A percentile compares a stretch with the other conserved stretches of the same genome.
Evolutionary conservation across 2,888 invertebrate genomes (phyloP).

Genomic region (Proisotoma minuta): DNA sequence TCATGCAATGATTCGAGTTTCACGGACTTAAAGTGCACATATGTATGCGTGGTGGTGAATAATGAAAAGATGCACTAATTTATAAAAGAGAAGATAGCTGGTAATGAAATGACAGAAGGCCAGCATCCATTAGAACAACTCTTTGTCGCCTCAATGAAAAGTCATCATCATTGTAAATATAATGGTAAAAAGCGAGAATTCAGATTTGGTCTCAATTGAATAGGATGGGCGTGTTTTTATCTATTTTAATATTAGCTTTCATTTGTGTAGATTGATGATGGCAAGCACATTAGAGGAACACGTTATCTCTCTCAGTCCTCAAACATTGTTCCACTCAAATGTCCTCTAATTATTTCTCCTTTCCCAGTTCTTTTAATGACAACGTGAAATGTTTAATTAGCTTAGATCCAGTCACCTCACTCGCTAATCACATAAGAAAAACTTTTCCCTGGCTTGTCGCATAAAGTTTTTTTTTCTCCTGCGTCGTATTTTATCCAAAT

Average conservation of each 20-base stretch:
- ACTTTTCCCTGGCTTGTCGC: too few relatives aligned
- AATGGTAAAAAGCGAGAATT: background rate
- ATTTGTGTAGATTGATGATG: background rate
- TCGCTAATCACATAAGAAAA: too few relatives aligned
- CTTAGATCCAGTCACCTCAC: too few relatives aligned
- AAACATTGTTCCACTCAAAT: too few relatives aligned
- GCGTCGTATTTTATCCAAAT: too few relatives aligned
- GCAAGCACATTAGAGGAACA: background rate
- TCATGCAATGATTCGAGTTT: background rate
- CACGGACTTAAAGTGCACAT: slow-evolving; percentile 2
- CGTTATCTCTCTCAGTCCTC: too few relatives aligned
- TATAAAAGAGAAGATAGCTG: background rate
- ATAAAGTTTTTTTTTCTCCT: too few relatives aligned
- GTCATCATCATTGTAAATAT: slow-evolving; percentile 8
- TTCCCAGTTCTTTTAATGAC: too few relatives aligned
- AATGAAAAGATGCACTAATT: slow-evolving; percentile 2
- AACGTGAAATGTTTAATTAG: too few relatives aligned
- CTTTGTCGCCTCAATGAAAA: slow-evolving; percentile 15
- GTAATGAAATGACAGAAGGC: slow-evolving; percentile 2
- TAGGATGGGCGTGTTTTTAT: slow-evolving; percentile 7
- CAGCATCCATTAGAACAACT: background rate
- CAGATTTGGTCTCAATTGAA: background rate
- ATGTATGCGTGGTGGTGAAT: background rate
- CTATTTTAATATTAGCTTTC: background rate
- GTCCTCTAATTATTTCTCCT: too few relatives aligned